Evolutionary conservation across 2,888 invertebrate species (phyloP).

Genomic region (Heteropelma amictum): DNA sequence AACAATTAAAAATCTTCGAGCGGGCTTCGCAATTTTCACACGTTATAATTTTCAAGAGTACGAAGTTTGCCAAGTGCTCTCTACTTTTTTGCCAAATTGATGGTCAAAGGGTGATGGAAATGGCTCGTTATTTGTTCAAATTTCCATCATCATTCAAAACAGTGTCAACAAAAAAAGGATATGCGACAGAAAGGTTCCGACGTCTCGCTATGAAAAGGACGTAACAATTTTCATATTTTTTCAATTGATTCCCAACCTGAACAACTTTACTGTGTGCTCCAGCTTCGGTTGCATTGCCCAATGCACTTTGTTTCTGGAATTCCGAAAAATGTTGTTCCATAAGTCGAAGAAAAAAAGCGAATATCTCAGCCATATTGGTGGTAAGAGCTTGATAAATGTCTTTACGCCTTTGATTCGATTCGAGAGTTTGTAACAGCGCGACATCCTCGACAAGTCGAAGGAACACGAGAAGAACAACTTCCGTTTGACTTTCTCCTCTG

Average conservation of each 20-base stretch:
- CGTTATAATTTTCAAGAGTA: no score
- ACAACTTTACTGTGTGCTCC: slow-evolving; percentile 88
- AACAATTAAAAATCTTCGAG: no score
- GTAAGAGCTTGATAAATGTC: slow-evolving; percentile 95
- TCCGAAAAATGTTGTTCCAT: slow-evolving; percentile 89
- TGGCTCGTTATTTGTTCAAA: no score
- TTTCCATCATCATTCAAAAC: no score
- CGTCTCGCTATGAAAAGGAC: neutral
- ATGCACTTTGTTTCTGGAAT: slow-evolving; percentile 83
- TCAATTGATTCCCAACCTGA: slow-evolving; percentile 78
- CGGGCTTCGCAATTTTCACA: no score
- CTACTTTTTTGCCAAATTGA: no score
- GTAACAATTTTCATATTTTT: neutral
- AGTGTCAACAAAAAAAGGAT: slow-evolving; percentile 11
- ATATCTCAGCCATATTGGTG: slow-evolving; percentile 92
- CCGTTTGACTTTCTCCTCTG: slow-evolving; percentile 92
- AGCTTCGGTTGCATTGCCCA: slow-evolving; percentile 83
- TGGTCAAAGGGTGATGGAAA: no score
- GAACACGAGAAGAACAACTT: slow-evolving; percentile 93
- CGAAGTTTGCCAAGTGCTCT: no score
- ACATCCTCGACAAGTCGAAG: slow-evolving; percentile 96
- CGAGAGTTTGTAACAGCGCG: slow-evolving; percentile 91
- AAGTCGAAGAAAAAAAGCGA: slow-evolving; percentile 89
- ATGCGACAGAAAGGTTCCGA: neutral
- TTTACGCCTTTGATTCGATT: slow-evolving; percentile 92